Evolutionary conservation across 2,113 vertebrate species (phyloP).

Genomic region (Bambusicola thoracicus): DNA sequence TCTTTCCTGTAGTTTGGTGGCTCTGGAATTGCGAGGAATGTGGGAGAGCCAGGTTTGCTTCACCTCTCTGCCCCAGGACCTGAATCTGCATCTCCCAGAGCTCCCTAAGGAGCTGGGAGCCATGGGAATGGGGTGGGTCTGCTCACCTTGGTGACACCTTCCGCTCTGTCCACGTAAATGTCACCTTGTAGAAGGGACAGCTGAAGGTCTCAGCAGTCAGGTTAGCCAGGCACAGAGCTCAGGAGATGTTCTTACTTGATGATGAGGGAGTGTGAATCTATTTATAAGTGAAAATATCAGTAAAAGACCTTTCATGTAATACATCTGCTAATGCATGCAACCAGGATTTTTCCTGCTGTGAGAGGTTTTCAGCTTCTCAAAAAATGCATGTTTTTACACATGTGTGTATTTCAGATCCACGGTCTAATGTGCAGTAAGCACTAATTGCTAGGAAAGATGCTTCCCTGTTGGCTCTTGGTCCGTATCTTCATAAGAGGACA

Average conservation of each 20-base stretch:
- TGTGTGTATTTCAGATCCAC: accelerated
- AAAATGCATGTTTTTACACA: accelerated
- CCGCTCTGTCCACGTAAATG: not conserved
- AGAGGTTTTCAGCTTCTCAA: not conserved
- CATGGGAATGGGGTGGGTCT: not conserved
- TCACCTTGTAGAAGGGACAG: not conserved
- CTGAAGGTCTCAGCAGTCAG: not conserved
- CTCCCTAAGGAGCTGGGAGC: not conserved
- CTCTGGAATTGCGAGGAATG: conserved; percentile 56
- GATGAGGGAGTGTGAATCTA: not conserved
- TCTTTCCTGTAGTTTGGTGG: conserved; percentile 22
- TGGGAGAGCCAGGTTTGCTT: conserved; percentile 48
- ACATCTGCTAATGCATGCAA: not conserved
- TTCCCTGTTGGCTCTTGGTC: not conserved
- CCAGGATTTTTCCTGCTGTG: not conserved
- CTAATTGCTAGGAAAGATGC: not conserved
- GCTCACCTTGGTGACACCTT: conserved; percentile 1
- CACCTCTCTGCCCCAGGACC: conserved; percentile 33
- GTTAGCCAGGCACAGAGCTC: not conserved
- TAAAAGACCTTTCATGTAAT: not conserved
- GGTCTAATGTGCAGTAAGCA: not conserved
- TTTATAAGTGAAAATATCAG: not conserved
- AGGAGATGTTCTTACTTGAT: conserved; percentile 1
- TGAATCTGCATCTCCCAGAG: not conserved
- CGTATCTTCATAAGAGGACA: not conserved